These are phyloP conservation scores for Amia ocellicauda DNA, from an alignment of 2,113 vertebrate genomes.

Conservation along the genomic window DNA sequence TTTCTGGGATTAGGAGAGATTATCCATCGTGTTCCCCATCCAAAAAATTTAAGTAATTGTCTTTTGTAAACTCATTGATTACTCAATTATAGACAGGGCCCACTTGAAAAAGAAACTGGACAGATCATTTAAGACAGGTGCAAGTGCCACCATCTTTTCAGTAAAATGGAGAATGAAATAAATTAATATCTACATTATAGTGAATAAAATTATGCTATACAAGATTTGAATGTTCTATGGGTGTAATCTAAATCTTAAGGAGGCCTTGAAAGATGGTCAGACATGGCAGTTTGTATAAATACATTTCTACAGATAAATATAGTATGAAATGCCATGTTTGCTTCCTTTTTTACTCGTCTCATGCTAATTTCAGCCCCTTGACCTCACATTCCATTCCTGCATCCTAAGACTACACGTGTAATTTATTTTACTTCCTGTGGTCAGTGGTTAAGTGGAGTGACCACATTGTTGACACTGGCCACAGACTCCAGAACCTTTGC, in stretches of 20 bases:
- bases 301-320: no score
- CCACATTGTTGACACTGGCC: conserved; percentile 16
- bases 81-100: background rate
- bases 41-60: background rate
- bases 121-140: background rate
- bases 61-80: background rate
- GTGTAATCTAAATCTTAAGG: no score
- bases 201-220: no score
- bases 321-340: no score
- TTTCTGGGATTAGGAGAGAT: conserved; percentile 28
- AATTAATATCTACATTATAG: no score
- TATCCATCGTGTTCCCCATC: background rate
- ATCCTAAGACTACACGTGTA: background rate
- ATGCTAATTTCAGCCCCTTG: background rate
- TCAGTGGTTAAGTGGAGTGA: conserved; percentile 4
- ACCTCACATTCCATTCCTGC: background rate
- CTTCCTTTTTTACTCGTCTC: no score
- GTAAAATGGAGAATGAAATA: no score
- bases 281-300: no score
- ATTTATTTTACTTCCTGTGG: conserved; percentile 31
- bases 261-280: no score
- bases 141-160: background rate
- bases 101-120: background rate
- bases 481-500: conserved; percentile 35
- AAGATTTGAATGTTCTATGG: no score